phyloP scores from a whole-genome alignment of 2,113 vertebrate species.

The Tragulus kanchil region DNA sequence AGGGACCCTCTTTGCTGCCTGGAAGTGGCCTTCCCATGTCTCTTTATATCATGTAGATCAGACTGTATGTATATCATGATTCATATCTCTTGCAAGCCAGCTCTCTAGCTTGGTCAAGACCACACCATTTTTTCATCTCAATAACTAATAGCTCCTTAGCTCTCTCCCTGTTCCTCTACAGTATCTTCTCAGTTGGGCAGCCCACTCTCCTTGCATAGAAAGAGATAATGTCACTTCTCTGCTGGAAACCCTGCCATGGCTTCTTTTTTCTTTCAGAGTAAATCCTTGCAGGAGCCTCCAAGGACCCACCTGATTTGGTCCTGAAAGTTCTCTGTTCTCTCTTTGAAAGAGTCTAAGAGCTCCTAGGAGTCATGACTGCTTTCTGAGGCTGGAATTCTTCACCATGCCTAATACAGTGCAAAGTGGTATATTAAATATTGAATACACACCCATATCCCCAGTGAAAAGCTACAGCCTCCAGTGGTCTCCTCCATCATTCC shows the following conservation, averaged over 20 bases:
- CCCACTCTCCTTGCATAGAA: not conserved
- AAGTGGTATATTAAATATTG: not conserved
- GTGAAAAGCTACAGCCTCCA: not conserved
- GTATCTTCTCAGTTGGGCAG: not conserved
- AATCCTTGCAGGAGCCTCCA: not conserved
- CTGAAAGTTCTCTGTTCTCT: not conserved
- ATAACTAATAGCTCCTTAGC: not conserved
- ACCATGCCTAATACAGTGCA: not conserved
- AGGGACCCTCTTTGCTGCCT: not conserved
- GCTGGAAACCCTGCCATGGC: not conserved
- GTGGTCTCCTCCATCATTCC: accelerated
- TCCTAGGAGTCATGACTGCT: not conserved
- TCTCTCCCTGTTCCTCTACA: not conserved
- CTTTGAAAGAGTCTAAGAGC: not conserved
- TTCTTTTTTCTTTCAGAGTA: not conserved
- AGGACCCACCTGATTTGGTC: not conserved
- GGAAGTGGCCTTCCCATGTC: not conserved
- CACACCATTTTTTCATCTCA: not conserved
- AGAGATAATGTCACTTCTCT: not conserved
- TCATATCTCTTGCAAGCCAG: not conserved
- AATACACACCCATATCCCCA: not conserved
- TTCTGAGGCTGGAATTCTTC: not conserved
- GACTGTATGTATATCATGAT: not conserved
- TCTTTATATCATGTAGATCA: not conserved
- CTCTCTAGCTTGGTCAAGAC: not conserved